phyloP scores from a whole-genome alignment of 2,888 invertebrate genomes.

The Scaptomyza parva region DNA sequence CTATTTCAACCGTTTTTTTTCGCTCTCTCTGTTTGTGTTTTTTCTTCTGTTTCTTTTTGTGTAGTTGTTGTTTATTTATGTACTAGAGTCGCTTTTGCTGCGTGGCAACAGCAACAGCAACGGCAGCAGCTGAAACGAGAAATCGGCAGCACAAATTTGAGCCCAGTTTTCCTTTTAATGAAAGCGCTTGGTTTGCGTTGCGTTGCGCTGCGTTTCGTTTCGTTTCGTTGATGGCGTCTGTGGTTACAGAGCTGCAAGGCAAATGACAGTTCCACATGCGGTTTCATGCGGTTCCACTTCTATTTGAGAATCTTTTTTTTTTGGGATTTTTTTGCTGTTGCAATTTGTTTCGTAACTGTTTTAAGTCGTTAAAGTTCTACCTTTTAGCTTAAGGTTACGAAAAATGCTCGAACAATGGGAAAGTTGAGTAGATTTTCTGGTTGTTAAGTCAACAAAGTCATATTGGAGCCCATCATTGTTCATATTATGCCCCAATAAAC shows the following conservation, averaged over 20 bases:
- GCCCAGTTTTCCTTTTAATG: conserved; percentile 73
- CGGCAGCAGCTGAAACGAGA: conserved; percentile 47
- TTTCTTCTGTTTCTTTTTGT: conserved; percentile 41
- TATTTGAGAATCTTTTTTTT: not conserved
- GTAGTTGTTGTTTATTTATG: conserved; percentile 64
- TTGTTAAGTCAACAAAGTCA: no score
- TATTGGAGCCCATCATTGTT: no score
- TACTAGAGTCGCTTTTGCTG: conserved; percentile 47
- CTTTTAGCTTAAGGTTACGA: not conserved
- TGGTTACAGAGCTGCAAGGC: conserved; percentile 56
- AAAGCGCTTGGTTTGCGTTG: conserved; percentile 61
- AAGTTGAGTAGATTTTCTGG: not conserved
- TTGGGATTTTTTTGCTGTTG: not conserved
- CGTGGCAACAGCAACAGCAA: conserved; percentile 11
- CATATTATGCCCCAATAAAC: not conserved
- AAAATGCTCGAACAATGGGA: not conserved
- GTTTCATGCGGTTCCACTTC: conserved; percentile 38
- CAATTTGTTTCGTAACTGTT: conserved; percentile 6
- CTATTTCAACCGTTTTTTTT: conserved; percentile 28
- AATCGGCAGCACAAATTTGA: conserved; percentile 59
- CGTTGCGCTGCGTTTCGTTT: conserved; percentile 54
- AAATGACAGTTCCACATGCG: conserved; percentile 57
- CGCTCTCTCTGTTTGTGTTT: conserved; percentile 10
- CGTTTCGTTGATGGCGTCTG: conserved; percentile 57
- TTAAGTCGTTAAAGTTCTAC: conserved; percentile 10